Percentiles rank a stretch among this genome's conserved stretches.
Evolutionary conservation across 2,113 vertebrate species (phyloP).

Genomic region (human): GRCh38 chr18:50381001-50381500

Average conservation of each 20-base stretch:
- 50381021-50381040: not conserved
- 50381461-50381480: not conserved
- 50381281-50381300: not conserved
- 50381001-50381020: conserved; percentile 1
- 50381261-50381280: not conserved
- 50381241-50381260: not conserved
- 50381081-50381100: not conserved
- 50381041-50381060: conserved; percentile 17
- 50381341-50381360: not conserved
- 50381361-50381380: accelerated
- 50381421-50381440: not conserved
- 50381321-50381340: not conserved
- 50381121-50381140: not conserved
- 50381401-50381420: not conserved
- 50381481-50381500: not conserved
- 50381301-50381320: not conserved
- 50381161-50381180: not conserved
- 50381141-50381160: not conserved
- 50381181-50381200: not conserved
- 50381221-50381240: conserved; percentile 18
- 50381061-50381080: conserved; percentile 24
- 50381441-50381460: not conserved
- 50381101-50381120: not conserved
- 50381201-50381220: not conserved
- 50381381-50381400: not conserved